Evolutionary conservation across 2,113 vertebrate genomes (phyloP).

Genomic region (Illadopsis cleaveri): DNA sequence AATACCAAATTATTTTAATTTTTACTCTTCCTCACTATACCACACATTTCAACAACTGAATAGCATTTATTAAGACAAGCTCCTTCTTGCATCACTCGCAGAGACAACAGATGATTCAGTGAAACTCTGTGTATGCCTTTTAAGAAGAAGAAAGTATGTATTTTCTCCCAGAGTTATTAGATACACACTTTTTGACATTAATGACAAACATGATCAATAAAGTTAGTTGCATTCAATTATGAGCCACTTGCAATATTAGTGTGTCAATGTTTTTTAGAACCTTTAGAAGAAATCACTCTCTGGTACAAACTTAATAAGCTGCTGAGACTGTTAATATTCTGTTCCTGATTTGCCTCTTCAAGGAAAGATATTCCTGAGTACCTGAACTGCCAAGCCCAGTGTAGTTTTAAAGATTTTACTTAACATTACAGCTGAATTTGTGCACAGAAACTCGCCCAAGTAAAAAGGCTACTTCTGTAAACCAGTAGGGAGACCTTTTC

Average conservation of each 20-base stretch:
- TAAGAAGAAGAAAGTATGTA: background rate
- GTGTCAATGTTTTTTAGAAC: background rate
- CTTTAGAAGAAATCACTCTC: background rate
- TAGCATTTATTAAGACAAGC: background rate
- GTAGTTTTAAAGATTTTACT: background rate
- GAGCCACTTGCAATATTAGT: background rate
- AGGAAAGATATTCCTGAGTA: background rate
- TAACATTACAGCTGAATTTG: background rate
- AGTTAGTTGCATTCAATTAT: background rate
- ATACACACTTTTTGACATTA: background rate
- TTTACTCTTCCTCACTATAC: background rate
- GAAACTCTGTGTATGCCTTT: background rate
- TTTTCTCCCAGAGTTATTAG: background rate
- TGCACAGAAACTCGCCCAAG: background rate
- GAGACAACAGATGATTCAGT: background rate
- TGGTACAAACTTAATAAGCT: background rate
- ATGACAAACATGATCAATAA: background rate
- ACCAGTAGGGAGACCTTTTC: background rate
- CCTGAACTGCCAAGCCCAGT: background rate
- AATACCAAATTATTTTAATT: background rate
- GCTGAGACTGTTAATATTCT: background rate
- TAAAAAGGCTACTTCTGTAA: background rate
- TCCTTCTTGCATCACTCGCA: background rate
- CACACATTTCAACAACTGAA: background rate
- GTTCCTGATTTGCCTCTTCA: background rate